A percentile compares a stretch with the other conserved stretches of the same genome.
phyloP scores from a whole-genome alignment of 2,113 vertebrate genomes.

The Triplophysa rosa region DNA sequence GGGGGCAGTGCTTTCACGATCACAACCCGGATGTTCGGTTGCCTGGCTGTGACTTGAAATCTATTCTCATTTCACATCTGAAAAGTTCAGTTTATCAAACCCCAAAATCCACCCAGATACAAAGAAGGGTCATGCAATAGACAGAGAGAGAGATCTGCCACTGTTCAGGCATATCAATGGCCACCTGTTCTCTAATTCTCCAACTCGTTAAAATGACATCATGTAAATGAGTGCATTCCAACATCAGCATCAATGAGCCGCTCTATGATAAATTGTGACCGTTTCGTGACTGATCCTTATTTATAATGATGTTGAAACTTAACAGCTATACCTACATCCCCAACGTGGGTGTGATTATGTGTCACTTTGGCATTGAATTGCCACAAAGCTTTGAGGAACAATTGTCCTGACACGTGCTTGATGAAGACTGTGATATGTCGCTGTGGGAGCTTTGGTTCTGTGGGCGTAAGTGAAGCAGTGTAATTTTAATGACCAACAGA shows the following conservation, averaged over 20 bases:
- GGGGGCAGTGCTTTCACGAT: constrained; percentile 12
- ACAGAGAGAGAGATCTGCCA: not conserved
- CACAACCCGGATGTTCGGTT: constrained; percentile 33
- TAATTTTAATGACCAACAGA: no score
- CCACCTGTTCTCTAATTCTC: constrained; percentile 41
- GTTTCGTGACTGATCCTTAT: not conserved
- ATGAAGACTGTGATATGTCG: constrained; percentile 5
- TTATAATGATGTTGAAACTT: not conserved
- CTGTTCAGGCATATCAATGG: constrained; percentile 33
- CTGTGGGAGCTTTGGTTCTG: not conserved
- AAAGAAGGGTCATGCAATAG: not conserved
- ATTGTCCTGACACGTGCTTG: not conserved
- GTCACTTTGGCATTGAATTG: not conserved
- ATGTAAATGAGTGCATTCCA: constrained; percentile 11
- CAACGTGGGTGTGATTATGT: constrained; percentile 5
- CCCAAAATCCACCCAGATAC: constrained; percentile 9
- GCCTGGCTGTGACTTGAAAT: constrained; percentile 24
- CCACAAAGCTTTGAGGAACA: not conserved
- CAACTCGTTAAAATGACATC: constrained; percentile 38
- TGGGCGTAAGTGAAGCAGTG: no score
- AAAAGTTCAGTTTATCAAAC: constrained; percentile 27
- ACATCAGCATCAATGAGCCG: constrained; percentile 5
- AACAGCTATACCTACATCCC: not conserved
- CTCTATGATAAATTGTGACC: not conserved
- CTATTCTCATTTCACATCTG: constrained; percentile 40